Evolutionary conservation across 2,113 vertebrate genomes (phyloP), one percentile per base, ranked within the genome.

Genomic region (Telmatochromis bifrenatus): DNA sequence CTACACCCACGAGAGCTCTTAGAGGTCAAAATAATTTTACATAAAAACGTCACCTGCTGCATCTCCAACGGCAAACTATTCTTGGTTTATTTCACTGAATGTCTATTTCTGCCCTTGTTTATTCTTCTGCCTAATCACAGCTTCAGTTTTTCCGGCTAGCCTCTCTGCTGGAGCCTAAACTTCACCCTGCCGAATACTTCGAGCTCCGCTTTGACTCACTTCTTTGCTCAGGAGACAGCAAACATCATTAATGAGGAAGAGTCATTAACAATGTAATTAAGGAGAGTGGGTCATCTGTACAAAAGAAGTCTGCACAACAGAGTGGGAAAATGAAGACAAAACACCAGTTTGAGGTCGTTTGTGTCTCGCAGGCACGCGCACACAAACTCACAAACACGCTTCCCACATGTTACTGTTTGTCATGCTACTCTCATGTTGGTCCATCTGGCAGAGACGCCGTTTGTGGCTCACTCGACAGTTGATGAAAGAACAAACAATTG

Each of bases 251-350:
- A 91, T 17, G 70, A 88, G 73, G 82, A 91, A 80, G 90, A 95
- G 92, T 94, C 94, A 92, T 95, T 94, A 94, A 94, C 89, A 84
- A 85, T 87, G 90, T 93, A 93, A 96, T 95, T 95, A 94, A 92
- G 65, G n/a, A 73, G 87, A 83, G 51, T 56, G 87, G 94, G 93
- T 94, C 89, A 91, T 90, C 88, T 37, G 80, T 55, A 87, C 87
- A 89, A 82, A 92, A 84, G 58, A 60, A 62, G 23, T 55, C 86
- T 90, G 42, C 77, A 56, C 79, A 79, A 81, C 60, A 39, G 39
- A 9, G 33, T 84, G 42, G 80, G 14, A 37, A 80, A 80, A 87
- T 54, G n/a, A 87, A 93, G 84, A 88, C 77, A 58, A 89, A 93
- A 73, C 42, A 68, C 28, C 65, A 53, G 77, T 88, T 85, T 83